Evolutionary conservation across 2,113 vertebrate species (phyloP).

Genomic region (Peucedramus taeniatus): DNA sequence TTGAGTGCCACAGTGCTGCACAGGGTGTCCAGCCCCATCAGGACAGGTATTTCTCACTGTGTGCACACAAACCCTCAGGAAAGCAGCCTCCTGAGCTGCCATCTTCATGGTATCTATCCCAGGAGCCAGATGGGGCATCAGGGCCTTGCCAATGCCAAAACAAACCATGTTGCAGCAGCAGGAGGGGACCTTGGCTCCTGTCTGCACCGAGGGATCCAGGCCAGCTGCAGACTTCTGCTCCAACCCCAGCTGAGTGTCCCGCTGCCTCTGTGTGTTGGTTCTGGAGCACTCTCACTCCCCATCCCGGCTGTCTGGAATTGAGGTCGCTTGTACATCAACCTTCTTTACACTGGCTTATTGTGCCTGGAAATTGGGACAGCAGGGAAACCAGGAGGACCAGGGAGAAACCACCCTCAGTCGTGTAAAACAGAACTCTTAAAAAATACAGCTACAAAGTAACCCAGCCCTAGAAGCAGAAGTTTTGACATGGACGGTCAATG

Average conservation of each 20-base stretch:
- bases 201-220: background rate
- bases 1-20: accelerated
- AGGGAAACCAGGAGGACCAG: background rate
- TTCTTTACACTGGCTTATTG: background rate
- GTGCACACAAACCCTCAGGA: background rate
- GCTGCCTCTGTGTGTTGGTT: background rate
- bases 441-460: background rate
- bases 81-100: background rate
- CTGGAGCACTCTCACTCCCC: background rate
- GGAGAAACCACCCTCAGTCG: background rate
- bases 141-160: background rate
- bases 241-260: background rate
- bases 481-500: background rate
- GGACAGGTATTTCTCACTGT: accelerated
- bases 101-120: background rate
- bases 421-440: background rate
- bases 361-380: background rate
- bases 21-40: background rate
- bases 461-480: background rate
- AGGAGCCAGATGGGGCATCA: background rate
- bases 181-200: background rate
- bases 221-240: background rate
- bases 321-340: background rate
- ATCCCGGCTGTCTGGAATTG: accelerated
- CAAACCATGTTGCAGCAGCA: background rate